Conservation (phyloP, 2,113 vertebrate species). For the Montifringilla adamsi region DNA sequence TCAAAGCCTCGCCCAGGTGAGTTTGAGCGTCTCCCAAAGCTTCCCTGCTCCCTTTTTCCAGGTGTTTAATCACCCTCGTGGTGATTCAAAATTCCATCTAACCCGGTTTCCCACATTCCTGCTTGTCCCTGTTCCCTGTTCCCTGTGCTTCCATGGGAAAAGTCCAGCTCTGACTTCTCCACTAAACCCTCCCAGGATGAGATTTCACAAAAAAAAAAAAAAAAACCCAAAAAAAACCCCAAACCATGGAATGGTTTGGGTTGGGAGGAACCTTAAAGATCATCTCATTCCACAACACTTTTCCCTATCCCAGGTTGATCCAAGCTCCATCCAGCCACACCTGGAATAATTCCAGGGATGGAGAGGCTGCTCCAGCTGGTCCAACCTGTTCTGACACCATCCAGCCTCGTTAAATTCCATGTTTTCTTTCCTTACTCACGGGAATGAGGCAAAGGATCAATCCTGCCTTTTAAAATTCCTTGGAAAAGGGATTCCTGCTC, state of each 20-base stretch:
- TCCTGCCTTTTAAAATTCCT: background rate
- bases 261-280: background rate
- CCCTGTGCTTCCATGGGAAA: fast-evolving
- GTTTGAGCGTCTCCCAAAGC: background rate
- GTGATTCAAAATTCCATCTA: background rate
- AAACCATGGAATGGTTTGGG: background rate
- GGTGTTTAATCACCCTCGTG: background rate
- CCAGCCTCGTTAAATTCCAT: background rate
- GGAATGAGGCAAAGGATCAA: background rate
- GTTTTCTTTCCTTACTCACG: background rate
- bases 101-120: background rate
- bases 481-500: background rate
- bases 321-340: background rate
- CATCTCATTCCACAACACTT: background rate
- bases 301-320: background rate
- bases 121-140: fast-evolving
- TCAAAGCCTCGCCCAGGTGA: background rate
- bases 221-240: too few relatives aligned
- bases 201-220: background rate
- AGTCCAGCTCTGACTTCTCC: background rate
- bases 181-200: background rate
- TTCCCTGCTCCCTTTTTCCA: background rate
- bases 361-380: background rate
- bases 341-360: background rate
- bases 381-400: background rate